phyloP scores from a whole-genome alignment of 2,797 vertebrate genomes.

The Ispidina lecontei region DNA sequence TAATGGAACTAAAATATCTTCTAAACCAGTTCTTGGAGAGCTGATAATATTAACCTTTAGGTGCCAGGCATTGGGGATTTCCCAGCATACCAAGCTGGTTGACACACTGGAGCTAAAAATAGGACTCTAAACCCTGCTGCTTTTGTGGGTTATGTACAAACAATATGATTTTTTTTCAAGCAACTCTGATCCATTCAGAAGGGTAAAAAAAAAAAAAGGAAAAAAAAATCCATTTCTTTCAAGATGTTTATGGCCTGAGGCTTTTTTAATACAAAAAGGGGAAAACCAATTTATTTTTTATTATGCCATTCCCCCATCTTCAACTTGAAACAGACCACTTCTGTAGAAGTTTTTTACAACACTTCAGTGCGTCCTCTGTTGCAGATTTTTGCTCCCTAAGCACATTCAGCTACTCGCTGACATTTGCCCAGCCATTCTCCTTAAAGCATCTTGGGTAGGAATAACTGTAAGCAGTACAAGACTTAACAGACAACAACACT shows the following conservation, averaged over 20 bases:
- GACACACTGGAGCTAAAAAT: constrained; percentile 29
- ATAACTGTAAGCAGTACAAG: not conserved
- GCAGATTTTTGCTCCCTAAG: not conserved
- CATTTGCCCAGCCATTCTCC: not conserved
- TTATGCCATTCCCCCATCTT: constrained; percentile 18
- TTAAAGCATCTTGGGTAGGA: not conserved
- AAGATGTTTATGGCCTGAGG: constrained; percentile 21
- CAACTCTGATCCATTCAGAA: constrained; percentile 18
- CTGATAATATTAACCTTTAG: constrained; percentile 33
- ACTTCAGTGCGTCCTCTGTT: not conserved
- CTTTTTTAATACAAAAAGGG: constrained; percentile 34
- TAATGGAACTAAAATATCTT: constrained; percentile 33
- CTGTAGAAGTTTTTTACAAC: constrained; percentile 31
- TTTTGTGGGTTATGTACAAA: not conserved
- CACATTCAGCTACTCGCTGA: not conserved
- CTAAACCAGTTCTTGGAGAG: constrained; percentile 27
- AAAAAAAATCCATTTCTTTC: constrained; percentile 13
- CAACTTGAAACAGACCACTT: constrained; percentile 53
- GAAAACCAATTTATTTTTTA: constrained; percentile 56
- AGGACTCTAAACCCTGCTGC: not conserved
- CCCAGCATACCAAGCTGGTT: not conserved
- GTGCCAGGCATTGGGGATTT: constrained; percentile 48
- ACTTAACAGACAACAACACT: not conserved
- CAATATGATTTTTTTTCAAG: constrained; percentile 2
- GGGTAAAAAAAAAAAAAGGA: not conserved